phyloP scores from a whole-genome alignment of 2,113 vertebrate genomes.

The Hipposideros armiger region DNA sequence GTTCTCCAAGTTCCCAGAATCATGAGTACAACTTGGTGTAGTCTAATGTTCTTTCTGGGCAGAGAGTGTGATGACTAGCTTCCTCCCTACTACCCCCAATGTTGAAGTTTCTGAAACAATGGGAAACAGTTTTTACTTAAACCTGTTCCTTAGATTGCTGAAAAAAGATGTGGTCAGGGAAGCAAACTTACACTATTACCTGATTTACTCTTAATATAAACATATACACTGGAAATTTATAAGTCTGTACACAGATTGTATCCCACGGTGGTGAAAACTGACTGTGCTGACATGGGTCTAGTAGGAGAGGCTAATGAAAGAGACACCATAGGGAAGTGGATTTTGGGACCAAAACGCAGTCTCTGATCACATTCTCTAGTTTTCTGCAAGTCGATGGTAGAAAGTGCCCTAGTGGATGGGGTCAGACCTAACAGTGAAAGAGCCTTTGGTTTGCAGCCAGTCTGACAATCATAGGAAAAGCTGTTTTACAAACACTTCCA shows the following conservation, averaged over 20 bases:
- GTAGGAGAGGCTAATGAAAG: background rate
- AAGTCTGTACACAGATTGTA: background rate
- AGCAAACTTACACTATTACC: background rate
- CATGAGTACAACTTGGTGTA: background rate
- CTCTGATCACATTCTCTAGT: background rate
- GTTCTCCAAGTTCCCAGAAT: background rate
- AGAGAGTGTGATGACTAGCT: background rate
- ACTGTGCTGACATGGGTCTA: background rate
- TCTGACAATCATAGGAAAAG: background rate
- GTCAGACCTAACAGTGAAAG: background rate
- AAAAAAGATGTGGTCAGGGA: background rate
- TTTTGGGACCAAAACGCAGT: background rate
- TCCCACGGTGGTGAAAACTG: background rate
- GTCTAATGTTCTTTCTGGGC: background rate
- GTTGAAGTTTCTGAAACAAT: background rate
- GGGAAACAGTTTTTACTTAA: background rate
- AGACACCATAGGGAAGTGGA: background rate
- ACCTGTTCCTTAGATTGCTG: background rate
- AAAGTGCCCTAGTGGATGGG: background rate
- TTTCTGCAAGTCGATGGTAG: background rate
- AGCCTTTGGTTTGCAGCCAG: background rate
- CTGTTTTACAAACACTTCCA: background rate
- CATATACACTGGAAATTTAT: background rate
- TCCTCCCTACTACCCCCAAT: background rate
- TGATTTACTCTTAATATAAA: background rate